These are phyloP conservation scores for Harlomillsia oculata DNA, from an alignment of 1,140 invertebrate genomes.

Conservation along the genomic window DNA sequence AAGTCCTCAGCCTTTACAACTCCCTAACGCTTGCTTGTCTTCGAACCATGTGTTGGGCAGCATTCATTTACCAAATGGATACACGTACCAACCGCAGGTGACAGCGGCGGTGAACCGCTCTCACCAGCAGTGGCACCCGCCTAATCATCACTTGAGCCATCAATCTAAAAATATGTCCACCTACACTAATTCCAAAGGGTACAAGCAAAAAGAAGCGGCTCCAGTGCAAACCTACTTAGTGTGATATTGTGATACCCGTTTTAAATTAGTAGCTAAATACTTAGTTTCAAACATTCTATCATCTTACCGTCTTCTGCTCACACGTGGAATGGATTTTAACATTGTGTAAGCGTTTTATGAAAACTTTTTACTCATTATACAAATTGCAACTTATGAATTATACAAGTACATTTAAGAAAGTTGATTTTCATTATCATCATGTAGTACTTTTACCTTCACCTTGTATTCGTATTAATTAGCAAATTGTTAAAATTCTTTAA, in stretches of 20 bases:
- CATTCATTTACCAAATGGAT: slow-evolving; percentile 34
- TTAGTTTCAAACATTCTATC: no score
- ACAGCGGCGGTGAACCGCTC: slow-evolving; percentile 12
- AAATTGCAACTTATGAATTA: no score
- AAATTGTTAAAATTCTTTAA: no score
- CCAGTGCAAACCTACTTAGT: slow-evolving; percentile 26
- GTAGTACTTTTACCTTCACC: no score
- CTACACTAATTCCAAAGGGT: slow-evolving; percentile 5
- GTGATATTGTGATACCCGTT: slow-evolving; percentile 25
- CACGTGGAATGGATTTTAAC: no score
- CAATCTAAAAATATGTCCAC: slow-evolving; percentile 1
- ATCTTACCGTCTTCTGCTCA: no score
- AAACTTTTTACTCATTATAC: no score
- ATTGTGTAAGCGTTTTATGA: no score
- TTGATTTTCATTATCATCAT: no score
- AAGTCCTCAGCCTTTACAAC: slow-evolving; percentile 21
- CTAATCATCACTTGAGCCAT: neutral
- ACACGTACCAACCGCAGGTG: slow-evolving; percentile 25
- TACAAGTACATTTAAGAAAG: no score
- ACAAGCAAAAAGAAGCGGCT: slow-evolving; percentile 19
- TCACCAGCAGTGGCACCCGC: slow-evolving; percentile 15
- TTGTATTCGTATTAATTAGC: no score
- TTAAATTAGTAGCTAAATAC: no score
- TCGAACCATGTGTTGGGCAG: slow-evolving; percentile 11
- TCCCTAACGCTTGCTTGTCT: neutral